Evolutionary conservation across 2,113 vertebrate species (phyloP).

Genomic region (Corythornis vintsioides): DNA sequence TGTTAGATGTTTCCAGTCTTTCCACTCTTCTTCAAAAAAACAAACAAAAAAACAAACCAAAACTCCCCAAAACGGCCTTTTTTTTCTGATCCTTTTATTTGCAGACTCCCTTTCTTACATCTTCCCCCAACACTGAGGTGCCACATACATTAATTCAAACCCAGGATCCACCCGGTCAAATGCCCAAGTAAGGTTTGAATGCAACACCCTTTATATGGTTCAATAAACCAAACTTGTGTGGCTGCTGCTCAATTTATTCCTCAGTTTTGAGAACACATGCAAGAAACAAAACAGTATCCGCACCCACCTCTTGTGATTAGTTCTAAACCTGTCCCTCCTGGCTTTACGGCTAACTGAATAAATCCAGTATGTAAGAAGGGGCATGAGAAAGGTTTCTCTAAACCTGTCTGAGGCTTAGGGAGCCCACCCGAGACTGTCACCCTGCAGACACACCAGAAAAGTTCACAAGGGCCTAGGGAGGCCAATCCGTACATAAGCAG

Average conservation of each 20-base stretch:
- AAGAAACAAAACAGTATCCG: accelerated
- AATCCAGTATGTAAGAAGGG: no score
- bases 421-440: neutral
- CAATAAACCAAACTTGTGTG: neutral
- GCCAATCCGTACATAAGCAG: neutral
- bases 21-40: neutral
- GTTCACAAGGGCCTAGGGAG: accelerated
- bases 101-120: neutral
- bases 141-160: neutral
- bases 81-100: neutral
- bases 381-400: accelerated
- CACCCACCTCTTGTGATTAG: accelerated
- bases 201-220: neutral
- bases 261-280: accelerated
- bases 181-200: accelerated
- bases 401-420: accelerated
- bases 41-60: neutral
- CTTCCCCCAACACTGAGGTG: no score
- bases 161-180: accelerated
- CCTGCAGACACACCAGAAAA: neutral
- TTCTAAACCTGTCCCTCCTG: accelerated
- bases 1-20: neutral
- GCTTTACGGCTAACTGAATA: neutral
- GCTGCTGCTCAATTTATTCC: neutral
- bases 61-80: neutral